Conservation (phyloP, 1,140 invertebrate genomes). For the Bombus waltoni region DNA sequence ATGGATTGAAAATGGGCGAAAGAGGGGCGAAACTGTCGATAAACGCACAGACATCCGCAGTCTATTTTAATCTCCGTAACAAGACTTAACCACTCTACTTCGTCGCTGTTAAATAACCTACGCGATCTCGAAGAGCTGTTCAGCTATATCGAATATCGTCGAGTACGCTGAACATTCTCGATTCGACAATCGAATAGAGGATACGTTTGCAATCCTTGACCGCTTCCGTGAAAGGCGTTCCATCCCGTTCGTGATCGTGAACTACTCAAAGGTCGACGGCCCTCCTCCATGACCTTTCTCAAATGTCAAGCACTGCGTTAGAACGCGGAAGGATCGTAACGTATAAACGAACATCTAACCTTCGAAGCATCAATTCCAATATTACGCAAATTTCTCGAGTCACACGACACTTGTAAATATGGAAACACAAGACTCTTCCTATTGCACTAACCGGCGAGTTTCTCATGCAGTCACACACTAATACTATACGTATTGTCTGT, state of each 20-base stretch:
- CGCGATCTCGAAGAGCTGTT: neutral
- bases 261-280: slow-evolving; percentile 1
- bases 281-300: neutral
- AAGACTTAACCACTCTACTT: neutral
- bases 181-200: slow-evolving; percentile 6
- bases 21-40: neutral
- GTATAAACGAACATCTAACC: neutral
- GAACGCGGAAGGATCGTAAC: slow-evolving; percentile 9
- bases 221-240: neutral
- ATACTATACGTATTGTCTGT: neutral
- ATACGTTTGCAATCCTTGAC: slow-evolving; percentile 11
- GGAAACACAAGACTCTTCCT: neutral
- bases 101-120: neutral
- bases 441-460: neutral
- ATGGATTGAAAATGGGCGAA: neutral
- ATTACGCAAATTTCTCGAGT: neutral
- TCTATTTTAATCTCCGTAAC: neutral
- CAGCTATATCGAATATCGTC: too few relatives aligned
- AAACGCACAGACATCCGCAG: too few relatives aligned
- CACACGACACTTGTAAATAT: neutral
- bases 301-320: neutral
- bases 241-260: slow-evolving; percentile 24
- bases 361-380: neutral
- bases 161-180: neutral
- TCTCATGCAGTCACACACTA: neutral